phyloP scores from a whole-genome alignment of 2,888 invertebrate genomes.

The Imbricaverruca yamaguchii region DNA sequence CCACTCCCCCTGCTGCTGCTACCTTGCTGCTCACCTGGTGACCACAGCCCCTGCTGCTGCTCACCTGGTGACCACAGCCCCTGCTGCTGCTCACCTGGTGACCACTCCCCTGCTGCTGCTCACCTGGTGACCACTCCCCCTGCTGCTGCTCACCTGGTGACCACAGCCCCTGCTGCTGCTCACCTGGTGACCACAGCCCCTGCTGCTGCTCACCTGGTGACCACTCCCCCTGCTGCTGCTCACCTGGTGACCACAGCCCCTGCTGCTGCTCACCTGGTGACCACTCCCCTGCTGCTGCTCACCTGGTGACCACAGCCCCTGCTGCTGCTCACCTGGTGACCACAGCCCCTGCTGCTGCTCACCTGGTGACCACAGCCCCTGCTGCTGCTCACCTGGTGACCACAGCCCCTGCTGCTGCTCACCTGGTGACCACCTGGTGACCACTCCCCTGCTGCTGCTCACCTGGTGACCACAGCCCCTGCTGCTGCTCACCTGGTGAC shows the following conservation, averaged over 20 bases:
- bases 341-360: constrained; percentile 46
- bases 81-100: constrained; percentile 45
- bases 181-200: constrained; percentile 46
- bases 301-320: constrained; percentile 46
- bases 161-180: constrained; percentile 46
- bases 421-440: constrained; percentile 47
- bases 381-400: constrained; percentile 46
- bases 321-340: constrained; percentile 46
- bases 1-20: constrained; percentile 47
- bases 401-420: constrained; percentile 46
- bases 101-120: constrained; percentile 48
- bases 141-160: constrained; percentile 46
- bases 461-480: constrained; percentile 46
- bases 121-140: constrained; percentile 46
- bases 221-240: constrained; percentile 46
- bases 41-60: constrained; percentile 48
- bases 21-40: constrained; percentile 43
- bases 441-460: too few species aligned
- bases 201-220: constrained; percentile 46
- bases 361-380: constrained; percentile 46
- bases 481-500: constrained; percentile 46
- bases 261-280: constrained; percentile 46
- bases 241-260: constrained; percentile 46
- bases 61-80: constrained; percentile 45
- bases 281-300: constrained; percentile 46